Conservation (phyloP, 2,113 vertebrate species). For the Myotis lucifugus region DNA sequence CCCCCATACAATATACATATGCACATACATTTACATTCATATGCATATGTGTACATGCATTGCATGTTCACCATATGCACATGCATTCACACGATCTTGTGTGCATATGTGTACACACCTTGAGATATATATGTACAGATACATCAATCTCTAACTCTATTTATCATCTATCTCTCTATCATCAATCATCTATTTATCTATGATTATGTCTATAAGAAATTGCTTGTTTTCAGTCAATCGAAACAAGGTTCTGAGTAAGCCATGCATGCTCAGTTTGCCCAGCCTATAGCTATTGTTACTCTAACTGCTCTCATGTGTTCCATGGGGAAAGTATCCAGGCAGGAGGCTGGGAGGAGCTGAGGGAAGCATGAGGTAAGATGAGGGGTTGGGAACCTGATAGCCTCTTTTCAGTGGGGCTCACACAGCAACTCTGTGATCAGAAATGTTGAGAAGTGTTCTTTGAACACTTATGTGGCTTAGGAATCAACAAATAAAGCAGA, state of each 20-base stretch:
- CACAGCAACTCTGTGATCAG: neutral
- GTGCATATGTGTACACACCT: neutral
- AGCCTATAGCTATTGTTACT: slow-evolving; percentile 48
- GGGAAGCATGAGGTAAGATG: rapidly evolving
- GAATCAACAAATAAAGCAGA: neutral
- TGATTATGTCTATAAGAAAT: neutral
- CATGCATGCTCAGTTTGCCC: neutral
- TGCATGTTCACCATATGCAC: neutral
- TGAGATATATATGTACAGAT: neutral
- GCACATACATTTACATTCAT: neutral
- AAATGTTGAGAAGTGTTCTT: neutral
- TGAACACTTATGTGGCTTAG: neutral
- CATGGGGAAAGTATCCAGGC: neutral
- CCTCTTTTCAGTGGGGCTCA: neutral
- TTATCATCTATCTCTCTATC: neutral
- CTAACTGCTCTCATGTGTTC: slow-evolving; percentile 50
- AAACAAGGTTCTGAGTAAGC: slow-evolving; percentile 13
- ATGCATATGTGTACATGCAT: neutral
- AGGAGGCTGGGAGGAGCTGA: neutral
- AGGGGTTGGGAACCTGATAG: neutral
- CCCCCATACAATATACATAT: neutral
- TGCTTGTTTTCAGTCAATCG: neutral
- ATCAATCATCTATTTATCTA: neutral
- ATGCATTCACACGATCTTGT: neutral
- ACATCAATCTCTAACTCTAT: neutral